Conservation (phyloP, 1,140 invertebrate genomes). For the Riptortus pedestris region DNA sequence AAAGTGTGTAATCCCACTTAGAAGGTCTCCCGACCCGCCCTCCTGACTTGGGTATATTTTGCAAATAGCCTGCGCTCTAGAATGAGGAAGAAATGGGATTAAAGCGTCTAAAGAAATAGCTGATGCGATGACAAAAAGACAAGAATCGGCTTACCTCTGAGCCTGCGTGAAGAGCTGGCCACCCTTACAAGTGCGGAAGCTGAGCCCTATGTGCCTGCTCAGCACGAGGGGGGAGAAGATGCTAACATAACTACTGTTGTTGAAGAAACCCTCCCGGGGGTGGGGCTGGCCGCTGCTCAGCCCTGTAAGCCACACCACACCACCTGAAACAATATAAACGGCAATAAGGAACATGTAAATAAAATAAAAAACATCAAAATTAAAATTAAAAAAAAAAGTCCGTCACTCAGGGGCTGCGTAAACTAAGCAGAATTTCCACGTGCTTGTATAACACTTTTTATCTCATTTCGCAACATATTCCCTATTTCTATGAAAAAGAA, state of each 20-base stretch:
- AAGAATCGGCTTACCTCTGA: constrained; percentile 23
- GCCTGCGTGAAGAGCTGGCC: constrained; percentile 63
- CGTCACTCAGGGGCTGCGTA: too few relatives aligned
- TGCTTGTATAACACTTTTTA: too few relatives aligned
- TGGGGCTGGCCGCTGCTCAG: not conserved
- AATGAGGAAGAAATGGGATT: not conserved
- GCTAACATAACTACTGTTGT: constrained; percentile 61
- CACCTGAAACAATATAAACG: not conserved
- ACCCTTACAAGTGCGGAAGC: constrained; percentile 66
- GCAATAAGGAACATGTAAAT: not conserved
- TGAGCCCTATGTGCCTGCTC: constrained; percentile 61
- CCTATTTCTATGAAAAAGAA: too few relatives aligned
- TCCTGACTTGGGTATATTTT: not conserved
- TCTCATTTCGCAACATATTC: too few relatives aligned
- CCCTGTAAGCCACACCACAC: not conserved
- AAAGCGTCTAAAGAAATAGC: not conserved
- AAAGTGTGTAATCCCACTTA: too few relatives aligned
- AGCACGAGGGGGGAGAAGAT: constrained; percentile 57
- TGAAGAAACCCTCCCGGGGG: constrained; percentile 65
- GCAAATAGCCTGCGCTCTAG: not conserved
- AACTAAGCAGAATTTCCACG: too few relatives aligned
- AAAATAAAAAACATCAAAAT: not conserved
- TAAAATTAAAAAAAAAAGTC: not conserved
- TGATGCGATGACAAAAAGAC: not conserved
- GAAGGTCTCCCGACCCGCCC: too few relatives aligned